A percentile compares a stretch with the other conserved stretches of the same genome.
These are phyloP conservation scores for Scaptomyza tumidula DNA, from an alignment of 2,888 invertebrate genomes.

Conservation along the genomic window DNA sequence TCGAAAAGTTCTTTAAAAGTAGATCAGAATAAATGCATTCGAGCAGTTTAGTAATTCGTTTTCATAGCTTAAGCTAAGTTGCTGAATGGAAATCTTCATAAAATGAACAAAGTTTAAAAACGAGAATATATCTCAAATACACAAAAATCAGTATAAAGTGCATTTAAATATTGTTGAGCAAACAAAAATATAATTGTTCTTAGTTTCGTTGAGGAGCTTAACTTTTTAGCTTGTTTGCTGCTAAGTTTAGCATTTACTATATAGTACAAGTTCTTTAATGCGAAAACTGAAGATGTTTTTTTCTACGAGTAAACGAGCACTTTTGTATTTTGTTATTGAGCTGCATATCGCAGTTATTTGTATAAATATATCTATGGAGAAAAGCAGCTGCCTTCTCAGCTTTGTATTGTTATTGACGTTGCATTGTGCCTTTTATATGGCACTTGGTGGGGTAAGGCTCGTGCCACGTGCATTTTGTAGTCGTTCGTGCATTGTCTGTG, in stretches of 20 bases:
- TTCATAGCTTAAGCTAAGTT: background rate
- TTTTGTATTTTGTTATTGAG: constrained; percentile 31
- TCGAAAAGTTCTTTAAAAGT: no score
- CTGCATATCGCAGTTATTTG: constrained; percentile 24
- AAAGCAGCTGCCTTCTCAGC: constrained; percentile 45
- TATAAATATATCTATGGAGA: background rate
- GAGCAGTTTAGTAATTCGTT: background rate
- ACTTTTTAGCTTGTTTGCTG: background rate
- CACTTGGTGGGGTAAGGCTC: constrained; percentile 43
- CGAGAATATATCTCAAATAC: background rate
- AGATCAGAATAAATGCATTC: no score
- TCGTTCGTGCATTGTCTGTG: constrained; percentile 42
- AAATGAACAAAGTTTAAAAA: background rate
- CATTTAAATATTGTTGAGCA: background rate
- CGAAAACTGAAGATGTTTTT: no score
- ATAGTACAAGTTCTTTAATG: background rate
- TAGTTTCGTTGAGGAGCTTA: no score
- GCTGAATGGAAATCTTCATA: background rate
- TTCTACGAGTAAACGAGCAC: no score
- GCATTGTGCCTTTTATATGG: constrained; percentile 41
- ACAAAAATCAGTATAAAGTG: background rate
- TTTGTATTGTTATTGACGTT: constrained; percentile 44
- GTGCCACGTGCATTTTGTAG: constrained; percentile 52
- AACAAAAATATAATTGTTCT: no score
- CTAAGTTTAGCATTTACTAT: background rate